Evolutionary conservation across 2,888 invertebrate species (phyloP).

Genomic region (Agrotis exclamationis): DNA sequence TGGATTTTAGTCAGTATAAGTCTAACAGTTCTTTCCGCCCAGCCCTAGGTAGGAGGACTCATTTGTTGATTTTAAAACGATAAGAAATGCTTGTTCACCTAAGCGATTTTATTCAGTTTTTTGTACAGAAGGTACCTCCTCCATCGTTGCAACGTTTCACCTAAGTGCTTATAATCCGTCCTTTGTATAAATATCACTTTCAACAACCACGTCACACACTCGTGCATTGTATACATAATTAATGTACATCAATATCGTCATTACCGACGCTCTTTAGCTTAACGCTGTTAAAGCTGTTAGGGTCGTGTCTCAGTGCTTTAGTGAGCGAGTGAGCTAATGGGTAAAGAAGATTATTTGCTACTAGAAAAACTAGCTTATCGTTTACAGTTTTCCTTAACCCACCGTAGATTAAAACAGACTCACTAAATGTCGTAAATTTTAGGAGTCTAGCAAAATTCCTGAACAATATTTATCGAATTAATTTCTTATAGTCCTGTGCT

Average conservation of each 20-base stretch:
- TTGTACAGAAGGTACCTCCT: no score
- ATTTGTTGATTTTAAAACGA: no score
- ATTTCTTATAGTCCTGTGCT: not conserved
- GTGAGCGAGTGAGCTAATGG: conserved; percentile 21
- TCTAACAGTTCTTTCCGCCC: no score
- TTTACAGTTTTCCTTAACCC: not conserved
- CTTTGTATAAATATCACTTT: conserved; percentile 1
- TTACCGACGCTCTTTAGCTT: conserved; percentile 76
- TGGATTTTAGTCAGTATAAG: no score
- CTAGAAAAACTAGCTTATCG: no score
- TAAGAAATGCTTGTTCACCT: no score
- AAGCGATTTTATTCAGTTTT: no score
- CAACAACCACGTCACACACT: conserved; percentile 17
- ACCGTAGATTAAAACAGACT: no score
- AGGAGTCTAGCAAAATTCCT: no score
- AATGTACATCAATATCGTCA: conserved; percentile 77
- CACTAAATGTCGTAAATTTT: no score
- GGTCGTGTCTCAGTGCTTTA: conserved; percentile 32
- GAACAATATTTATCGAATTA: not conserved
- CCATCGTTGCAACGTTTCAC: not conserved
- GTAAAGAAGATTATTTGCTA: not conserved
- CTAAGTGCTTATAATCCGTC: conserved; percentile 1
- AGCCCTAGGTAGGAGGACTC: no score
- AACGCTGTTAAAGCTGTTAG: conserved; percentile 74
- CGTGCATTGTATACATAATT: conserved; percentile 73